A percentile compares a stretch with the other conserved stretches of the same genome.
phyloP scores from a whole-genome alignment of 30 jellyfish, hydroid and myxozoan genomes.

The Clytia hemisphaerica region DNA sequence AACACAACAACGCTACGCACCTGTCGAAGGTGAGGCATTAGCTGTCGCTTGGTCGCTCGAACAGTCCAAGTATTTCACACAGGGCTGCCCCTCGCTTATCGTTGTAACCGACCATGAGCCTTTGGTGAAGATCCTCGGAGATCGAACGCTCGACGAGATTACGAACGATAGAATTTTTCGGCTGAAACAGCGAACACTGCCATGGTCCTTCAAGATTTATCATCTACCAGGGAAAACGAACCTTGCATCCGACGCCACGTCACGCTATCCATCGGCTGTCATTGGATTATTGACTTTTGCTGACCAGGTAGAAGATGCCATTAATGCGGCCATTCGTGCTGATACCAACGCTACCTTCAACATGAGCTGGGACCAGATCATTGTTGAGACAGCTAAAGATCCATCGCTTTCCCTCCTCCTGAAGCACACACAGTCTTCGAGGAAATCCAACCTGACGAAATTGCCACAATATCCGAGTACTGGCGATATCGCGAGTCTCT shows the following conservation, averaged over 20 bases:
- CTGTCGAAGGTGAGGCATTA: conserved; percentile 6
- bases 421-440: too few relatives aligned
- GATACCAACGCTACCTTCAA: too few relatives aligned
- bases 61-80: not conserved
- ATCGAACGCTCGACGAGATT: not conserved
- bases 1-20: not conserved
- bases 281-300: too few relatives aligned
- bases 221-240: not conserved
- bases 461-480: too few relatives aligned
- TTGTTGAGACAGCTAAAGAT: too few relatives aligned
- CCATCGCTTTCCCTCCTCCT: too few relatives aligned
- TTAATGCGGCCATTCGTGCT: too few relatives aligned
- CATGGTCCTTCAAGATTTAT: not conserved
- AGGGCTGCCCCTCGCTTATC: not conserved
- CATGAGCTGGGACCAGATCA: too few relatives aligned
- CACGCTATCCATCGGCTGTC: not conserved
- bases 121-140: conserved; percentile 3
- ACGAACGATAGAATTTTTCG: not conserved
- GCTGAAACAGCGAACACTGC: not conserved
- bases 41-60: not conserved
- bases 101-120: conserved; percentile 8
- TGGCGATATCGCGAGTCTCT: too few relatives aligned
- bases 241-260: conserved; percentile 3
- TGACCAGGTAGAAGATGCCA: too few relatives aligned
- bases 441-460: too few relatives aligned